phyloP scores from a whole-genome alignment of 2,888 invertebrate species.

The Drosophila mimetica region DNA sequence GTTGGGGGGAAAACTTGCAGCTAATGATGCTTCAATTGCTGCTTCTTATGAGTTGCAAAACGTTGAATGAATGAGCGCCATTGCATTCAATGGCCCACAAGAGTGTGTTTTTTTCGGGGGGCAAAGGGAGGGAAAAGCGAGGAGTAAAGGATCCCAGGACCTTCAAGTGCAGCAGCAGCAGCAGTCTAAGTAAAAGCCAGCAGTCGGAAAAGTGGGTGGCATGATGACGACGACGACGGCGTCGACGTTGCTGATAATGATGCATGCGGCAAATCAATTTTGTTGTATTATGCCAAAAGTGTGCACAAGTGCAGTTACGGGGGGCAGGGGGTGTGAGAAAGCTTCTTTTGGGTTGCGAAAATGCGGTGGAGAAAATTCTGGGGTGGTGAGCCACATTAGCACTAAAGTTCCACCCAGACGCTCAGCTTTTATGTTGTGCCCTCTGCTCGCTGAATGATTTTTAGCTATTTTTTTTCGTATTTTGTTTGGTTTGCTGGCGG shows the following conservation, averaged over 20 bases:
- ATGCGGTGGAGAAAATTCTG: constrained; percentile 8
- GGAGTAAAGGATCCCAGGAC: constrained; percentile 26
- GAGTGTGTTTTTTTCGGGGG: constrained; percentile 16
- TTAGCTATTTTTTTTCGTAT: constrained; percentile 45
- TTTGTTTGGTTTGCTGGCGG: constrained; percentile 25
- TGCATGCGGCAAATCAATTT: constrained; percentile 82
- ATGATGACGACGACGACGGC: constrained; percentile 15
- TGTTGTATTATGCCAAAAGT: constrained; percentile 79
- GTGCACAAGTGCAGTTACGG: constrained; percentile 33
- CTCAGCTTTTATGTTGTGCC: constrained; percentile 65
- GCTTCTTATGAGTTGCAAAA: constrained; percentile 74
- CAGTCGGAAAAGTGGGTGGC: constrained; percentile 23
- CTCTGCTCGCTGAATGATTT: constrained; percentile 64
- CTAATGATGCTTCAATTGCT: constrained; percentile 77
- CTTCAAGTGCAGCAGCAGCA: constrained; percentile 37
- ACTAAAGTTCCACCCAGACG: constrained; percentile 58
- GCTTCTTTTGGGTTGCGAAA: constrained; percentile 9
- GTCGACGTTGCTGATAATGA: constrained; percentile 69
- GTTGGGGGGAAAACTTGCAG: constrained; percentile 62
- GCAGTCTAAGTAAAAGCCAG: constrained; percentile 56
- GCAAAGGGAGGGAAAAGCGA: background rate
- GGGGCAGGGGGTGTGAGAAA: background rate
- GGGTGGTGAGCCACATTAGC: constrained; percentile 23
- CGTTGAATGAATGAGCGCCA: constrained; percentile 73
- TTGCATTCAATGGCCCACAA: constrained; percentile 64